A percentile compares a stretch with the other conserved stretches of the same genome.
Conservation (phyloP, 2,797 vertebrate species). For the Mormyrops attenuatus region DNA sequence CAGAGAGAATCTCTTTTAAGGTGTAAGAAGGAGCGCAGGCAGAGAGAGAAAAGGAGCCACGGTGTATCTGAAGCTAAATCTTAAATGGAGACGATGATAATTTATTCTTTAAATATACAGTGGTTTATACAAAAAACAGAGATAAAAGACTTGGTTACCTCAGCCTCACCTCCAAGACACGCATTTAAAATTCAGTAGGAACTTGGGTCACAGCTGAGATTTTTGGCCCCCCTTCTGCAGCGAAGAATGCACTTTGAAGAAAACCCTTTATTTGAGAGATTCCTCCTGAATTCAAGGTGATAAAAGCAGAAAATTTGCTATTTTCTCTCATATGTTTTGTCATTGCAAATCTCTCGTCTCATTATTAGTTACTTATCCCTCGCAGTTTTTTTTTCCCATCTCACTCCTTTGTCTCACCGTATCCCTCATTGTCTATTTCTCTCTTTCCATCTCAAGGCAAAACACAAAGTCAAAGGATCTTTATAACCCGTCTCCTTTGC, state of each 20-base stretch:
- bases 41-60: not conserved
- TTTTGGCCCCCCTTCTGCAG: not conserved
- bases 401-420: not conserved
- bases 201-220: not conserved
- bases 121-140: not conserved
- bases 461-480: slow-evolving; percentile 4
- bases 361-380: slow-evolving; percentile 8
- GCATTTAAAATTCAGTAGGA: slow-evolving; percentile 10
- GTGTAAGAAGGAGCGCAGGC: not conserved
- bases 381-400: not conserved
- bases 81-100: not conserved
- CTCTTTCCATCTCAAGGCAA: slow-evolving; percentile 1
- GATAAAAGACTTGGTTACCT: slow-evolving; percentile 8
- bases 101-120: slow-evolving; percentile 16
- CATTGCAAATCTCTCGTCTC: slow-evolving; percentile 15
- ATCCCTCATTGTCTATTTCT: not conserved
- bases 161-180: not conserved
- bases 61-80: not conserved
- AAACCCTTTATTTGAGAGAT: slow-evolving; percentile 11
- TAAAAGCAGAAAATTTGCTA: not conserved
- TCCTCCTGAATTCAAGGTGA: not conserved
- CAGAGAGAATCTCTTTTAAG: not conserved
- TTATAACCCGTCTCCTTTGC: slow-evolving; percentile 7
- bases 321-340: slow-evolving; percentile 16
- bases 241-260: slow-evolving; percentile 8